Base-by-base conservation (phyloP, 2,113 vertebrate species). In the Saccopteryx bilineata region DNA sequence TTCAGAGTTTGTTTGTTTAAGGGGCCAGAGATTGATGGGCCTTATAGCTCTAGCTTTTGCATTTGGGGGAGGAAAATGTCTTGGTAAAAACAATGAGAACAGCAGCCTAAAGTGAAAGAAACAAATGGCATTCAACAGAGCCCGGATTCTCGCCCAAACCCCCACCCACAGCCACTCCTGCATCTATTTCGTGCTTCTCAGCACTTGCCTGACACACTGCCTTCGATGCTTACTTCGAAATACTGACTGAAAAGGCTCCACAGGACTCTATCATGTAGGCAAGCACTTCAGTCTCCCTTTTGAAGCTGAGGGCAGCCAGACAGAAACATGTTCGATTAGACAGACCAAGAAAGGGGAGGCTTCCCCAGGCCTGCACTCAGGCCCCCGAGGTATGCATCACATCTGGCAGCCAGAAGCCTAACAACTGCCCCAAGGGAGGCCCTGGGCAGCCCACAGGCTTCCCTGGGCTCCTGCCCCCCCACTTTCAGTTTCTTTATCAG, bases 401-500 rank as follows among this genome's bases (percentile, higher is more conserved):
- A 39, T 72, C 72, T 85, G 90, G 54, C 23, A 60, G 56, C n/a
- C 56, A 56, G 58, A 54, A 65, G 58, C 39, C 12, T 5, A 4
- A 5, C 31, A 46, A 28, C 3, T 7, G 31, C 28, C 89, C 26
- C 9, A 12, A 68, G 85, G 72, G 93, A 74, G 81, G 72, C 94
- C n/a, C 65, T 31, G 68, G 81, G 68, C 93, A 19, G 39, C 66
- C 58, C 46, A 13, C 21, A 39, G 88, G 28, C 48, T 90, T 61
- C 1, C 15, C 10, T 13, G 19, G 58, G 46, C 56, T 92, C 69
- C 54, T 78, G n/a, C 50, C 48, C 19, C 54, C 24, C 54, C 24
- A 14, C 82, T 93, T 92, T 94, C 96, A 83, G 85, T 7, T 4
- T 75, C 87, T 74, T 33, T 89, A 80, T 96, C 93, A 86, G 93